phyloP scores from a whole-genome alignment of 1,140 invertebrate species.

The Sitobion miscanthi region DNA sequence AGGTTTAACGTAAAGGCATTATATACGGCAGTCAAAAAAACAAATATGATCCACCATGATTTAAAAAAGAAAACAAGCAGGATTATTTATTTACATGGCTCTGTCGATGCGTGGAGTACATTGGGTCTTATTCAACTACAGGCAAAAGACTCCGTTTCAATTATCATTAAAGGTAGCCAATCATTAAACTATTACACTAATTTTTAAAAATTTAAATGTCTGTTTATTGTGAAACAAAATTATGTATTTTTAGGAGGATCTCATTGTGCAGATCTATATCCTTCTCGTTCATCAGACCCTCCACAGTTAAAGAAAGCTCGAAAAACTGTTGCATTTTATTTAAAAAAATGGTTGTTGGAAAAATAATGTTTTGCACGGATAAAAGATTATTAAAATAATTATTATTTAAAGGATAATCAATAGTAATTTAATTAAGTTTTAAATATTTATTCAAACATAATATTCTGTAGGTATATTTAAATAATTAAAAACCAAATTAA shows the following conservation, averaged over 20 bases:
- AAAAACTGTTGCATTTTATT: too few relatives aligned
- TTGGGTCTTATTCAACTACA: constrained; percentile 70
- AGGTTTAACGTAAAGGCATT: constrained; percentile 71
- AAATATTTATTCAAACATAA: too few relatives aligned
- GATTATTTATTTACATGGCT: constrained; percentile 87
- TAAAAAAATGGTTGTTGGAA: too few relatives aligned
- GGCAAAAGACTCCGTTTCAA: background rate
- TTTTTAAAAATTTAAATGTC: background rate
- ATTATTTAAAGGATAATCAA: too few relatives aligned
- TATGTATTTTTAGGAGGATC: constrained; percentile 34
- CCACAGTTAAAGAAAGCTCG: background rate
- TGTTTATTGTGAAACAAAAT: background rate
- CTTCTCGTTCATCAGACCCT: background rate
- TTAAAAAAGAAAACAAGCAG: constrained; percentile 73
- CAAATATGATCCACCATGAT: constrained; percentile 82
- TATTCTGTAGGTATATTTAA: too few relatives aligned
- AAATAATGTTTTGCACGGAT: too few relatives aligned
- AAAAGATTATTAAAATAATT: too few relatives aligned
- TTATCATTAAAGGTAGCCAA: background rate
- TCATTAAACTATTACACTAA: too few relatives aligned
- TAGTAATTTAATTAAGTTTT: too few relatives aligned
- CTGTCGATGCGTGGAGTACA: constrained; percentile 92
- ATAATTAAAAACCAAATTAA: too few relatives aligned
- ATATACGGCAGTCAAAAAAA: constrained; percentile 69
- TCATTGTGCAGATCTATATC: constrained; percentile 51